Evolutionary conservation across 2,888 invertebrate species (phyloP).

Genomic region (Drosophila nigricruria): DNA sequence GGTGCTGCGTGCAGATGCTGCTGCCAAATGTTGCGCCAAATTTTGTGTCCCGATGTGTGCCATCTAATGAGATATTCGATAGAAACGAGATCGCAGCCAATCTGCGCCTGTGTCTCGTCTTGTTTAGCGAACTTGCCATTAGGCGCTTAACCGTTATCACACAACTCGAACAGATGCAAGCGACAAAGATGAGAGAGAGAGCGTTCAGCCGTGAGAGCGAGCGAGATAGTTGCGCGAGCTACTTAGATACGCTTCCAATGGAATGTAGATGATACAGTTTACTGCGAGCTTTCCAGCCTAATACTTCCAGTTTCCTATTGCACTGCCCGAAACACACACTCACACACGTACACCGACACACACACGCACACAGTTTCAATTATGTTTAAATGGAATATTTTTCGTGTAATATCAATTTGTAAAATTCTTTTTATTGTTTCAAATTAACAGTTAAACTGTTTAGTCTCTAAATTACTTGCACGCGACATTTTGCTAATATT

Average conservation of each 20-base stretch:
- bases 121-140: slow-evolving; percentile 86
- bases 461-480: slow-evolving; percentile 83
- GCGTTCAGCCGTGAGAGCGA: slow-evolving; percentile 5
- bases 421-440: neutral
- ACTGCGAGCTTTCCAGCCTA: slow-evolving; percentile 12
- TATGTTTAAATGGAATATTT: slow-evolving; percentile 3
- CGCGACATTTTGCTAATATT: slow-evolving; percentile 73
- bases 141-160: slow-evolving; percentile 79
- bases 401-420: neutral
- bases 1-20: slow-evolving; percentile 81
- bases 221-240: neutral
- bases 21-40: slow-evolving; percentile 86
- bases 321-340: slow-evolving; percentile 33
- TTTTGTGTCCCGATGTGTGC: slow-evolving; percentile 92
- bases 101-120: slow-evolving; percentile 91
- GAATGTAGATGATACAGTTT: slow-evolving; percentile 22
- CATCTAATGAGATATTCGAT: slow-evolving; percentile 97
- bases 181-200: slow-evolving; percentile 10
- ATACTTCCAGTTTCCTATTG: slow-evolving; percentile 35
- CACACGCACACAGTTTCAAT: slow-evolving; percentile 20
- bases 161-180: slow-evolving; percentile 50
- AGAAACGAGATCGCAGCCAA: slow-evolving; percentile 97
- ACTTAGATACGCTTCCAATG: slow-evolving; percentile 4
- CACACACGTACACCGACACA: slow-evolving; percentile 7
- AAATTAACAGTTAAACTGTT: slow-evolving; percentile 72